Conservation (phyloP, 2,113 vertebrate species). For the Isichthys henryi region DNA sequence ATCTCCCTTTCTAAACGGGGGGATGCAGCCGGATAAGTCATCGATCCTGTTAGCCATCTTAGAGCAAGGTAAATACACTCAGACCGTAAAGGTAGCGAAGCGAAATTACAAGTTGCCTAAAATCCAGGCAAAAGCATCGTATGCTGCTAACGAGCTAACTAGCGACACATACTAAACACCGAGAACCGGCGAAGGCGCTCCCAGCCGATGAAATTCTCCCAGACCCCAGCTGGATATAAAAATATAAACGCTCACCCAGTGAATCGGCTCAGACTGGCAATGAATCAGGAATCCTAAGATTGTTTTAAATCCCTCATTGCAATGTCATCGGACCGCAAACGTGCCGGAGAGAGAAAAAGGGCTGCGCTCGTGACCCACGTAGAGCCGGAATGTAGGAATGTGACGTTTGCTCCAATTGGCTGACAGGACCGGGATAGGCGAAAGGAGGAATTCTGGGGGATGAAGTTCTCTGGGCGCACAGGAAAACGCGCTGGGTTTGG, state of each 20-base stretch:
- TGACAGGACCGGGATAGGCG: slow-evolving; percentile 48
- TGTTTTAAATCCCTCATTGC: slow-evolving; percentile 43
- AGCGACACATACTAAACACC: slow-evolving; percentile 6
- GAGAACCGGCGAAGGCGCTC: slow-evolving; percentile 20
- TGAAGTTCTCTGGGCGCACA: slow-evolving; percentile 32
- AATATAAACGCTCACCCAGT: slow-evolving; percentile 48
- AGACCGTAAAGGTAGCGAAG: not conserved
- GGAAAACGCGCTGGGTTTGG: not conserved
- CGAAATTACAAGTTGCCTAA: slow-evolving; percentile 21
- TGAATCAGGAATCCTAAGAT: slow-evolving; percentile 41
- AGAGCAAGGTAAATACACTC: not conserved
- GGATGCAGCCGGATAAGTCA: not conserved
- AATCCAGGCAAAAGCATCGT: slow-evolving; percentile 21
- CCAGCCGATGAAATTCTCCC: not conserved
- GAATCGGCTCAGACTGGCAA: slow-evolving; percentile 37
- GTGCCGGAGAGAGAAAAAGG: slow-evolving; percentile 22
- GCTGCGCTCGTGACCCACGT: slow-evolving; percentile 44
- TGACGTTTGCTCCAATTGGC: slow-evolving; percentile 57
- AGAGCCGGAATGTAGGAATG: slow-evolving; percentile 60
- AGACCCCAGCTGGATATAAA: not conserved
- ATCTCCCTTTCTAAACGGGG: not conserved
- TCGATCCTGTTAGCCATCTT: not conserved
- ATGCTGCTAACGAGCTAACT: slow-evolving; percentile 23
- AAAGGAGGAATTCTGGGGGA: slow-evolving; percentile 50
- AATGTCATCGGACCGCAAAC: slow-evolving; percentile 46